Base-by-base conservation (phyloP, 1,140 invertebrate species). In the Coptotermes formosanus region DNA sequence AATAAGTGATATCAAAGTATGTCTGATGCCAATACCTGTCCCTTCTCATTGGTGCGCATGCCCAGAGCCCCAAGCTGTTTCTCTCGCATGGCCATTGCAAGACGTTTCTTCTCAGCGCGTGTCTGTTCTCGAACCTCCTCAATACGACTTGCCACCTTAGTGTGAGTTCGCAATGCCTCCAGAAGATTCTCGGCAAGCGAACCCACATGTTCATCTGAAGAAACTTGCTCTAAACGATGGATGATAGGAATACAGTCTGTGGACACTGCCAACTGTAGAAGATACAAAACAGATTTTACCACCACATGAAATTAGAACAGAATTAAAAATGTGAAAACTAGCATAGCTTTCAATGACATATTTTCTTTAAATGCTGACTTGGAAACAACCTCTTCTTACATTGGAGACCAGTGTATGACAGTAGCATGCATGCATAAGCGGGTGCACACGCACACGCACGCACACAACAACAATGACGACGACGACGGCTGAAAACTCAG, bases 81-180 rank as follows among this genome's bases (percentile, higher is more conserved):
- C 91, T 99, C 97, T 83, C 98, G 93, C 92, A 99, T 99, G 1
- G 98, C 98, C 98, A 99, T 99, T 0, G 98, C 98, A 59, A 99
- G 92, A 2, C 97, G 94, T 92, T 99, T 99, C 93, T 99, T 99
- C 90, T 99, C 98, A 88, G 93, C 92, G 87, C 97, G 93, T 0
- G 98, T 99, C 89, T 98, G 97, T 88, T 98, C 95, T 1, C 98
- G 93, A 2, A 98, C 97, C 90, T 98, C 95, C 90, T 99, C 97
- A 85, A 99, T 98, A 87, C 97, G 93, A 59, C 94, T 94, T 0
- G 96, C 96, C 11, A 96, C 96, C 83, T 94, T 93, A 32, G 95
- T 93, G 91, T 98, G 97, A 6, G 97, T 97, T 86, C 96, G 95
- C 6, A 99, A 91, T 1, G 98, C 97, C 89, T 97, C 96, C 85